Evolutionary conservation across 1,140 invertebrate genomes (phyloP).

Genomic region (Scaptomyza pallida): DNA sequence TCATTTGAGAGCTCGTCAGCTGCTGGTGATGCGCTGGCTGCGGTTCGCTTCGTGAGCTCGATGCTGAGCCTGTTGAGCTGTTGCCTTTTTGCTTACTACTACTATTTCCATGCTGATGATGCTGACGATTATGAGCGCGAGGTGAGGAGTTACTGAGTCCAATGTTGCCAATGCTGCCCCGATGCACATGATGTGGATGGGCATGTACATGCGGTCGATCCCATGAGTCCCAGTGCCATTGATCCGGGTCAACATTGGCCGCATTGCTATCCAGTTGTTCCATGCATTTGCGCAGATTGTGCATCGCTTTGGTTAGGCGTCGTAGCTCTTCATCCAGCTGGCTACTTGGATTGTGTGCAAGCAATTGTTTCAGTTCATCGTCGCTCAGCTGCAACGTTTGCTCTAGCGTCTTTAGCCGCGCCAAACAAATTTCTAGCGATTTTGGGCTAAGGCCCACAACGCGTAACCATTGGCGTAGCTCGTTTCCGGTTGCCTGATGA

Average conservation of each 20-base stretch:
- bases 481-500: constrained; percentile 88
- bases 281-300: constrained; percentile 89
- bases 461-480: constrained; percentile 92
- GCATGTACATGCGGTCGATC: constrained; percentile 86
- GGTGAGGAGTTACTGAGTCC: constrained; percentile 66
- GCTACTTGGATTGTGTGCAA: constrained; percentile 87
- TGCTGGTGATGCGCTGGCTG: constrained; percentile 42
- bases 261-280: constrained; percentile 53
- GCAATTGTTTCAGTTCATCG: constrained; percentile 90
- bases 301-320: constrained; percentile 91
- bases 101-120: constrained; percentile 40
- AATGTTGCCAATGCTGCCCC: constrained; percentile 73
- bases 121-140: constrained; percentile 63
- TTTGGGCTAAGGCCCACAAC: constrained; percentile 88
- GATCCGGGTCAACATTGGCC: constrained; percentile 83
- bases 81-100: constrained; percentile 38
- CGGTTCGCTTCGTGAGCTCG: constrained; percentile 49
- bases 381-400: constrained; percentile 92
- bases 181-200: constrained; percentile 71
- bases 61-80: constrained; percentile 12
- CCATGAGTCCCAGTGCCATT: constrained; percentile 97
- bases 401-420: constrained; percentile 89
- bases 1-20: constrained; percentile 62
- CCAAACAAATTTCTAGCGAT: constrained; percentile 85
- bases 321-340: constrained; percentile 93